These are phyloP conservation scores for Drosophila rubida DNA, from an alignment of 2,888 invertebrate genomes.

Conservation along the genomic window DNA sequence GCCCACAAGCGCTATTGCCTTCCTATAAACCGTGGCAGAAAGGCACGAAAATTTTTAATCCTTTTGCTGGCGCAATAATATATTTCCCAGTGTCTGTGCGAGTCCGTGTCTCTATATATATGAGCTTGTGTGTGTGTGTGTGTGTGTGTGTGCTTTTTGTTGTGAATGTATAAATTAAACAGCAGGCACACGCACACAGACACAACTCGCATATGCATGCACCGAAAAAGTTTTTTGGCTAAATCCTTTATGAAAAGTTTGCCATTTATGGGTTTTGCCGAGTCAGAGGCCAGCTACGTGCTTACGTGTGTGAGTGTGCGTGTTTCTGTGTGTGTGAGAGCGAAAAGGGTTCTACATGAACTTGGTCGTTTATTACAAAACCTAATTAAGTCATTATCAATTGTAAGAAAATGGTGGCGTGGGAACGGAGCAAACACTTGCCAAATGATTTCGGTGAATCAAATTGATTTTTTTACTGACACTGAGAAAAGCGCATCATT, in stretches of 20 bases:
- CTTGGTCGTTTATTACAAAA: slow-evolving; percentile 54
- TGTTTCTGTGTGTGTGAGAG: slow-evolving; percentile 9
- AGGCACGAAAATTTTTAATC: slow-evolving; percentile 75
- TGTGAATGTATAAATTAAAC: slow-evolving; percentile 70
- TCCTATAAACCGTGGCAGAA: slow-evolving; percentile 48
- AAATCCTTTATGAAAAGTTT: slow-evolving; percentile 79
- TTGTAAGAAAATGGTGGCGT: slow-evolving; percentile 41
- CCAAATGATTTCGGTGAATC: slow-evolving; percentile 7
- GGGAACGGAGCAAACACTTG: background rate
- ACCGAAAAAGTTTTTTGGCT: slow-evolving; percentile 64
- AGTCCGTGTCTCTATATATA: slow-evolving; percentile 4
- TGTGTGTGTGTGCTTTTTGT: slow-evolving; percentile 41
- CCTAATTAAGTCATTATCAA: slow-evolving; percentile 77
- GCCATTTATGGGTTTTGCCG: slow-evolving; percentile 66
- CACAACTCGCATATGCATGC: slow-evolving; percentile 47
- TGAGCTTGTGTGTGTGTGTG: slow-evolving; percentile 16
- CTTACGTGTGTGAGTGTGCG: slow-evolving; percentile 13
- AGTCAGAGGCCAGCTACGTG: slow-evolving; percentile 34
- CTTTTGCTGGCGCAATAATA: slow-evolving; percentile 75
- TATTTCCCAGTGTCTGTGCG: slow-evolving; percentile 34
- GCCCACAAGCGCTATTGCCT: slow-evolving; percentile 40
- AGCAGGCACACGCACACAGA: slow-evolving; percentile 50
- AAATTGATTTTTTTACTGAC: slow-evolving; percentile 11
- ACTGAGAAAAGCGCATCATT: slow-evolving; percentile 17
- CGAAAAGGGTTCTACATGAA: slow-evolving; percentile 27